Evolutionary conservation across 2,797 vertebrate species (phyloP).

Genomic region (Botia almorhae): DNA sequence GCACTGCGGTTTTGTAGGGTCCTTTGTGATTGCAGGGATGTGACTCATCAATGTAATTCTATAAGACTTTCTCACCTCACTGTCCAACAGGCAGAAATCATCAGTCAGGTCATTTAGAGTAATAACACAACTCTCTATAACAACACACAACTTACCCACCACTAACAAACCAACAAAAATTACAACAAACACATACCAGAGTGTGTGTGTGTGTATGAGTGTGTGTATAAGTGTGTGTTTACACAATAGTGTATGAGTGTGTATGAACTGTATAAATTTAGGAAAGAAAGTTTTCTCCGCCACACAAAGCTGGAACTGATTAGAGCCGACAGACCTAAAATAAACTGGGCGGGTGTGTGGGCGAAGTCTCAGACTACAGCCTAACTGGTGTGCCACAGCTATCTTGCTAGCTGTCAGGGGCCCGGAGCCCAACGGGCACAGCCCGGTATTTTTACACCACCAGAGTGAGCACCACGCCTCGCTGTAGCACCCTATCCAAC

Average conservation of each 20-base stretch:
- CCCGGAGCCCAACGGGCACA: slow-evolving; percentile 23
- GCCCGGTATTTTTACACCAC: slow-evolving; percentile 53
- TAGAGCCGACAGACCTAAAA: slow-evolving; percentile 60
- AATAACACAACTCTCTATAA: no score
- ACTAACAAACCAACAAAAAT: no score
- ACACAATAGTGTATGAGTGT: neutral
- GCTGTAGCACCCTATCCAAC: slow-evolving; percentile 23
- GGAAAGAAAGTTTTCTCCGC: slow-evolving; percentile 39
- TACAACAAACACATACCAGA: no score
- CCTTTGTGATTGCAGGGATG: no score
- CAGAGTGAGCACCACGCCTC: slow-evolving; percentile 49
- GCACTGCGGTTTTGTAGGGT: no score
- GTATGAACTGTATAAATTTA: neutral
- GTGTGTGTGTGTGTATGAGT: no score
- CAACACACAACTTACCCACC: no score
- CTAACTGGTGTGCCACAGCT: slow-evolving; percentile 49
- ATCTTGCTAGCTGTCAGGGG: slow-evolving; percentile 48
- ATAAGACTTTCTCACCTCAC: no score
- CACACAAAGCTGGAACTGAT: slow-evolving; percentile 61
- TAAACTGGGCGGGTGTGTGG: slow-evolving; percentile 47
- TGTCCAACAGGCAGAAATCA: no score
- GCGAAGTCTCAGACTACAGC: slow-evolving; percentile 35
- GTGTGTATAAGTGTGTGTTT: no score
- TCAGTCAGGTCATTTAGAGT: no score
- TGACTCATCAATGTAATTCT: no score